A percentile compares a stretch with the other conserved stretches of the same genome.
Conservation (phyloP, 2,888 invertebrate species). For the Diarsia dahlii region DNA sequence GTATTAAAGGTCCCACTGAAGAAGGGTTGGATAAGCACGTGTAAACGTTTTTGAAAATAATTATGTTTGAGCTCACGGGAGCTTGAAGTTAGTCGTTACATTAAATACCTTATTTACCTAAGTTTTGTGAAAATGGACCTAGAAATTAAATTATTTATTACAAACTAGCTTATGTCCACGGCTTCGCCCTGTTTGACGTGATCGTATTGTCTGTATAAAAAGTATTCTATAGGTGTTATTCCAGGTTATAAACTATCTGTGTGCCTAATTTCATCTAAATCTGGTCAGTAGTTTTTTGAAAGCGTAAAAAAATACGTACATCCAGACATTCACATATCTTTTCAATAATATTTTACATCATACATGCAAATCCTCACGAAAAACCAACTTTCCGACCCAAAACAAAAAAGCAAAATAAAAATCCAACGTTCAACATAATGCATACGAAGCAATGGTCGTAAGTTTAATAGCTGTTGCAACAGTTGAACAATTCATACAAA, state of each 20-base stretch:
- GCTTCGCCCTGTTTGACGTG: too few relatives aligned
- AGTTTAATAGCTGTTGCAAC: conserved; percentile 31
- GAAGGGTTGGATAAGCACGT: conserved; percentile 36
- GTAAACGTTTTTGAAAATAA: conserved; percentile 39
- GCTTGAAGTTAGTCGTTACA: conserved; percentile 25
- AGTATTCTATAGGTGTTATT: too few relatives aligned
- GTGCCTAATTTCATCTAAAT: too few relatives aligned
- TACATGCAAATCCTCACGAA: background rate
- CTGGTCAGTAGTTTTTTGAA: too few relatives aligned
- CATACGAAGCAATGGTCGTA: conserved; percentile 12
- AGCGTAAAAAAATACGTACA: too few relatives aligned
- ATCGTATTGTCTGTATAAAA: too few relatives aligned
- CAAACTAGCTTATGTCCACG: too few relatives aligned
- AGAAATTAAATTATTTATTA: conserved; percentile 7
- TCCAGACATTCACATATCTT: too few relatives aligned
- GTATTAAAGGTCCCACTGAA: conserved; percentile 57
- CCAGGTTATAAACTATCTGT: too few relatives aligned
- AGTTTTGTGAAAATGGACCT: conserved; percentile 4
- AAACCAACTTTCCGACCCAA: too few relatives aligned
- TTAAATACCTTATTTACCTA: conserved; percentile 8
- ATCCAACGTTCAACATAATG: conserved; percentile 22
- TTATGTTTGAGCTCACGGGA: conserved; percentile 40
- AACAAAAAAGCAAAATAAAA: conserved; percentile 13
- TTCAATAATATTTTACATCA: background rate
- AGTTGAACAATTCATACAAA: conserved; percentile 42